A percentile compares a stretch with the other conserved stretches of the same genome.
Conservation (phyloP, 2,113 vertebrate genomes). For the Myiozetetes cayanensis region DNA sequence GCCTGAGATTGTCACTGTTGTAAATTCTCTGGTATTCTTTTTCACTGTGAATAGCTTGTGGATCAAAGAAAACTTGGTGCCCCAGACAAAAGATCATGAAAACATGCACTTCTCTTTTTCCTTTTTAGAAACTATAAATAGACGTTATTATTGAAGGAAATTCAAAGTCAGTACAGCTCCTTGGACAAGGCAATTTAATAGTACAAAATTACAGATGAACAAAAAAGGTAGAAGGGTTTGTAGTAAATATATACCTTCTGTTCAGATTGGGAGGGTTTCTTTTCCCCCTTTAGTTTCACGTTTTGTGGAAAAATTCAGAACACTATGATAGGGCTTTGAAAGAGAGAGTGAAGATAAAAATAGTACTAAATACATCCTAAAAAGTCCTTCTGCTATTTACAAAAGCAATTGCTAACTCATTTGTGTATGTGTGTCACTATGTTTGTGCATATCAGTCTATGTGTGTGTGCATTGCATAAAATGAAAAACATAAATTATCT, state of each 20-base stretch:
- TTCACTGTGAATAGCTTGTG: neutral
- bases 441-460: neutral
- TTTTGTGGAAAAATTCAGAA: neutral
- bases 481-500: neutral
- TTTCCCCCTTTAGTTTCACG: neutral
- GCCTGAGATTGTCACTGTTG: neutral
- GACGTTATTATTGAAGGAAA: slow-evolving; percentile 20
- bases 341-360: neutral
- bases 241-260: neutral
- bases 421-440: neutral
- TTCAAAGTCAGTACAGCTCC: neutral
- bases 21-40: neutral
- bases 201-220: slow-evolving; percentile 22
- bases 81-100: slow-evolving; percentile 26
- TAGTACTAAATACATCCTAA: neutral
- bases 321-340: neutral
- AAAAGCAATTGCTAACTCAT: neutral
- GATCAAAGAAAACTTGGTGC: slow-evolving; percentile 18
- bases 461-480: neutral
- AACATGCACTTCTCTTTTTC: neutral
- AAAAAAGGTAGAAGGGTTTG: neutral
- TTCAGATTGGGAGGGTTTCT: neutral
- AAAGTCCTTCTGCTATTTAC: neutral
- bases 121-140: slow-evolving; percentile 17
- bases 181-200: slow-evolving; percentile 19